phyloP scores from a whole-genome alignment of 2,888 invertebrate genomes.

The Anticlea derivata region DNA sequence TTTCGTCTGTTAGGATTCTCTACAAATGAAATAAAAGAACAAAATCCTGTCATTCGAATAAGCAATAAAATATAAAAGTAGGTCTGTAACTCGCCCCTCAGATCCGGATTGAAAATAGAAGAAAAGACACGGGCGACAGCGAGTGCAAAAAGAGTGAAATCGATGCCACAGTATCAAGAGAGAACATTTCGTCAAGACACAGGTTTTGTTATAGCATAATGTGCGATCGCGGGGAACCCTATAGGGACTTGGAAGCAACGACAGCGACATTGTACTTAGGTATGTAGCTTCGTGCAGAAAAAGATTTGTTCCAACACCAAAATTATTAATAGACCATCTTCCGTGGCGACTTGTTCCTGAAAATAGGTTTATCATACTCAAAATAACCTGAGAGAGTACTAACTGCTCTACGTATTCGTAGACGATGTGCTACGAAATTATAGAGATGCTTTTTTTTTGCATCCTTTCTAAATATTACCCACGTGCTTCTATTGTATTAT shows the following conservation, averaged over 20 bases:
- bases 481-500: too few relatives aligned
- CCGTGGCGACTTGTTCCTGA: background rate
- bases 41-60: background rate
- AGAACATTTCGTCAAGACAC: slow-evolving; percentile 4
- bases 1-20: slow-evolving; percentile 5
- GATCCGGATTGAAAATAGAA: slow-evolving; percentile 33
- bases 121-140: slow-evolving; percentile 13
- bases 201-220: background rate
- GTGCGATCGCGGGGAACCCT: background rate
- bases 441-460: too few relatives aligned
- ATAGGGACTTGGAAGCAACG: background rate
- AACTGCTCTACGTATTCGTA: slow-evolving; percentile 13
- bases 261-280: too few relatives aligned
- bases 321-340: background rate
- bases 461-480: too few relatives aligned
- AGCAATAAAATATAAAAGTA: slow-evolving; percentile 27
- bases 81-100: slow-evolving; percentile 19
- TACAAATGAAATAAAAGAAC: slow-evolving; percentile 20
- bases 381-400: too few relatives aligned
- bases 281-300: too few relatives aligned
- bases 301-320: too few relatives aligned
- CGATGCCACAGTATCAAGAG: slow-evolving; percentile 14
- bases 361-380: too few relatives aligned
- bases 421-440: slow-evolving; percentile 4
- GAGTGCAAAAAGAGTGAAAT: slow-evolving; percentile 22